Base-by-base conservation (phyloP, 2,113 vertebrate species). In the Lethenteron reissneri region DNA sequence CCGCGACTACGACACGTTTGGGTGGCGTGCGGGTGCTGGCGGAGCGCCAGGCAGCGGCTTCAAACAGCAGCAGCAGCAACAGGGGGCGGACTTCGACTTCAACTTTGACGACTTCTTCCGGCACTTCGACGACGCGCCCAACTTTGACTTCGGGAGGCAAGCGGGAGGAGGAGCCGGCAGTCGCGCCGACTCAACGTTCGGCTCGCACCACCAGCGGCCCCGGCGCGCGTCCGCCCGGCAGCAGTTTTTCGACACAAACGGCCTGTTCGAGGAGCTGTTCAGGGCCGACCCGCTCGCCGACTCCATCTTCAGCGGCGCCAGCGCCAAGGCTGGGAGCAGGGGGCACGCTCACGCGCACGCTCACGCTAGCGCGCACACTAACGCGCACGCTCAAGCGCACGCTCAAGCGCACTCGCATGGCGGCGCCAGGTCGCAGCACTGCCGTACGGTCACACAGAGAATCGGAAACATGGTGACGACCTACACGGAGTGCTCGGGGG, bases 381-480 rank as follows among this genome's bases (percentile, higher is more conserved):
- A 64, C 60, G 17, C 60, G 17, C 60, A 64, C 60, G 17, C 60
- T 15, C 4, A 64, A 5, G 1, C 60, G 17, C 60, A 64, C 60
- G 41, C 41, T 41, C 41, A 41, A 41, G 41, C 41, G 41, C 41
- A 41, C 41, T 41, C 41, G 41, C 41, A 41, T 68, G 64, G 64
- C 8, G 79, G 82, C 62, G 83, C 90, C 17, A 83, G 78, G 60
- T 87, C 89, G 79, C 82, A 78, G 73, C 88, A 92, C 76, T 99
- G 94, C 75, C 86, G 87, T 81, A 96, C 90, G 76, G 90, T 97
- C 78, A 97, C 92, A 1, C 85, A 99, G 77, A 83, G 92, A 9
- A 81, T 84, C 78, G 94, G 94, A 74, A 99, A 96, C 80, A 95
- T 95, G 90, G 92, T 99, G 75, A 91, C 88, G 70, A 99, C 92